Evolutionary conservation across 2,113 vertebrate genomes (phyloP), one percentile per base, ranked within the genome.

Genomic region (Meriones unguiculatus): DNA sequence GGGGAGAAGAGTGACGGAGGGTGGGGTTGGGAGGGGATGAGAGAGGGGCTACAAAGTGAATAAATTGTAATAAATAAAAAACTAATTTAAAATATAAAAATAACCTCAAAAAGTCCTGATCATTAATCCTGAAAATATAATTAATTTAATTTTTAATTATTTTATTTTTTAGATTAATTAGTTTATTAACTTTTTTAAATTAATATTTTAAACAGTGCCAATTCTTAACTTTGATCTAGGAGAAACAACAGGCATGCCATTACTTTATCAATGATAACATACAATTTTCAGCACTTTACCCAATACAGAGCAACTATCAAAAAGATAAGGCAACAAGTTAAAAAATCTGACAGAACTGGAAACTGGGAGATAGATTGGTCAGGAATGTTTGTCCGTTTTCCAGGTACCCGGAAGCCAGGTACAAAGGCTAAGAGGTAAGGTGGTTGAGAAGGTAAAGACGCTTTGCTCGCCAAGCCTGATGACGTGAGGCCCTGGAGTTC

Each of bases 141-240:
- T 59, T 18, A 91, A 94, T 35, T 54, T 54, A 92, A 89, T 89
- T 57, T 20, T n/a, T 69, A 69, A 95, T 46, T 46, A 46, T 46
- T 46, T 46, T 46, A 46, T 5, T 46, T 46, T 46, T 46, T 46
- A 46, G 46, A 46, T 46, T 46, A 46, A 46, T 46, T 46, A 46
- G 46, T 46, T 46, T 46, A 46, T 46, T 46, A 4, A 46, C 46
- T 46, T 46, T 46, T 3, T 80, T 18, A 91, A 94, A 50, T 54
- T 54, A 92, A 89, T 89, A 59, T 57, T 20, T n/a, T 69, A 69
- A 95, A 82, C 35, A 95, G 86, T 18, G 13, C 28, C 88, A 86
- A 32, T 75, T 89, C 52, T 95, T 95, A 87, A 78, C 95, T 89
- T 90, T 90, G 24, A n/a, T 94, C 25, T 87, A 72, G 50, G 22